phyloP scores from a whole-genome alignment of 2,797 vertebrate genomes.

The Dendrocincla fuliginosa region DNA sequence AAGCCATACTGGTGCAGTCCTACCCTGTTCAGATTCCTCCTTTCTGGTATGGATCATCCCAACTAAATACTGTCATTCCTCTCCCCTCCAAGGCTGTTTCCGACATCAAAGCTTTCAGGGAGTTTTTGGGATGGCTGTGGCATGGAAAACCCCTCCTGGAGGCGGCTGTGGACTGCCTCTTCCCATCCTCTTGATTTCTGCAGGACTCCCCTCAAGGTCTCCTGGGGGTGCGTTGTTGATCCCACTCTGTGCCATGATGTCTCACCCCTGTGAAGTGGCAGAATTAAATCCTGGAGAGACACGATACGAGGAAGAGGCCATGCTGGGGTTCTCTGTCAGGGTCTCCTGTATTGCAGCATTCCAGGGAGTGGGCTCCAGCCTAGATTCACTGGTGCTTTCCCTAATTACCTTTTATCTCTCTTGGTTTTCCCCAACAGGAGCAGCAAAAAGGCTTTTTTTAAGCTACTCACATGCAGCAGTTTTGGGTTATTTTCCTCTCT shows the following conservation, averaged over 20 bases:
- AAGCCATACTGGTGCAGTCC: background rate
- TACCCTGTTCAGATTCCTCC: background rate
- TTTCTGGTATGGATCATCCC: background rate
- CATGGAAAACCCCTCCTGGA: background rate
- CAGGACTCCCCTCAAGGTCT: background rate
- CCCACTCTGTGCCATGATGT: background rate
- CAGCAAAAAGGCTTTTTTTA: background rate
- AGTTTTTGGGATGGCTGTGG: background rate
- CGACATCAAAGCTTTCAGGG: background rate
- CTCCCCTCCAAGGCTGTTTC: background rate
- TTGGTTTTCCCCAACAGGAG: background rate
- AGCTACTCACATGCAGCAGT: background rate
- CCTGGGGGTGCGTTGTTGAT: background rate
- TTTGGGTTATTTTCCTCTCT: background rate
- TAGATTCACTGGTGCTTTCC: background rate
- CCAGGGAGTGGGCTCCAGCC: background rate
- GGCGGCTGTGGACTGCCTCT: background rate
- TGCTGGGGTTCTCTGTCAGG: background rate
- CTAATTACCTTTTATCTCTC: background rate
- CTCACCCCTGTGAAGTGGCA: background rate
- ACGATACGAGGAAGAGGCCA: accelerated
- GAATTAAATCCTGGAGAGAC: background rate
- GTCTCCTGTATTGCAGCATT: background rate
- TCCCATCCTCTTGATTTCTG: background rate
- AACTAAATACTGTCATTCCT: background rate